Percentiles rank a stretch among this genome's conserved stretches.
These are phyloP conservation scores for Orthonevra nobilis DNA, from an alignment of 2,888 invertebrate species.

Conservation along the genomic window DNA sequence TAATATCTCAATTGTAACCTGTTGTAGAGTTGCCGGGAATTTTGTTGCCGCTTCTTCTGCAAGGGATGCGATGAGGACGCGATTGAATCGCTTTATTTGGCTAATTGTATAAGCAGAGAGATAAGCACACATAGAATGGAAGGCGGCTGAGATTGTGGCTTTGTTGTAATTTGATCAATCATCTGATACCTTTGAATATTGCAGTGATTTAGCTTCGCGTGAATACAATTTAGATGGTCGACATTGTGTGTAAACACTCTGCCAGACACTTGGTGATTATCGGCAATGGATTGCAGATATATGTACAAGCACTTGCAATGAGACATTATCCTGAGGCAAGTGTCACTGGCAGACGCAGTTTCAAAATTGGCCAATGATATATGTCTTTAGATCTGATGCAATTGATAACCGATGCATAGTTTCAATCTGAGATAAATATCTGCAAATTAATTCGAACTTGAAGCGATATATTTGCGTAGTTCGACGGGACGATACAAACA, in stretches of 20 bases:
- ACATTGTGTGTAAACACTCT: neutral
- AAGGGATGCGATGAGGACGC: constrained; percentile 55
- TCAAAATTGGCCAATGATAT: no score
- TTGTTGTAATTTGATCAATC: constrained; percentile 41
- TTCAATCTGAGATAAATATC: no score
- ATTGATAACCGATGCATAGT: no score
- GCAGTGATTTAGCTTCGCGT: constrained; percentile 3
- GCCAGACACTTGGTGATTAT: neutral
- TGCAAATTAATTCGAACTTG: no score
- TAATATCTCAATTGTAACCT: constrained; percentile 64
- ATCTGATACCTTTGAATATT: constrained; percentile 10
- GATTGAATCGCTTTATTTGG: constrained; percentile 65
- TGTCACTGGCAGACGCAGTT: no score
- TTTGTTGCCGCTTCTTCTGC: constrained; percentile 15
- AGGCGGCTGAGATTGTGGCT: constrained; percentile 25
- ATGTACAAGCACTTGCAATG: neutral
- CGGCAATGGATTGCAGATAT: neutral
- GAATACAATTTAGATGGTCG: neutral
- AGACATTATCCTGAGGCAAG: no score
- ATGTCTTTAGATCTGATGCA: no score
- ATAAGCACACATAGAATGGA: constrained; percentile 10
- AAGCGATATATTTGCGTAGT: no score
- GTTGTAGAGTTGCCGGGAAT: constrained; percentile 46
- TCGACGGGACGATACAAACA: no score
- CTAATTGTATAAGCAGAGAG: constrained; percentile 52